A percentile compares a stretch with the other conserved stretches of the same genome.
phyloP scores from a whole-genome alignment of 1,140 invertebrate genomes.

The Oncopeltus fasciatus region DNA sequence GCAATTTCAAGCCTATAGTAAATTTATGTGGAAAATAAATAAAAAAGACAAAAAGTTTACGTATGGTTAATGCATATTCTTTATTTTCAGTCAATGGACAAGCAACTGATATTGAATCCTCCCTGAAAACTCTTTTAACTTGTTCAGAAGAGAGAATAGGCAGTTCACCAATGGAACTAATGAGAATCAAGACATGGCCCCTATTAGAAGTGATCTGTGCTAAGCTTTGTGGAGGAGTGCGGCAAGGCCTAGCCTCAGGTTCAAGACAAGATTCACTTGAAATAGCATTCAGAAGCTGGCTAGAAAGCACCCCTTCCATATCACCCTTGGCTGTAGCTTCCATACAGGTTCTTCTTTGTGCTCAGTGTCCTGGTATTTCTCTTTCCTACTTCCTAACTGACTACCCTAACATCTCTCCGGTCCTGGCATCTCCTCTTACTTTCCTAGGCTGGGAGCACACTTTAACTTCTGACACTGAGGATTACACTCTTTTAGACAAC shows the following conservation, averaged over 20 bases:
- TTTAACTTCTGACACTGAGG: background rate
- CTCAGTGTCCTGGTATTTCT: background rate
- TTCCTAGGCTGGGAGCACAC: background rate
- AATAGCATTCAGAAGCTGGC: background rate
- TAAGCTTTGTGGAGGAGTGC: constrained; percentile 18
- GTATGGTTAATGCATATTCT: no score
- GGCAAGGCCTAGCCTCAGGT: background rate
- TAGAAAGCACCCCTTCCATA: background rate
- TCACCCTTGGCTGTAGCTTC: background rate
- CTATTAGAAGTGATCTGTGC: constrained; percentile 31
- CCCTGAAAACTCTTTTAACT: background rate
- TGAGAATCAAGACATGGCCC: constrained; percentile 29
- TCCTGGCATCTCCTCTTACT: background rate
- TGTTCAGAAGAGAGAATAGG: no score
- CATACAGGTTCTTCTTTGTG: background rate
- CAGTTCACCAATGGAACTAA: background rate
- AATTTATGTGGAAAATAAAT: no score
- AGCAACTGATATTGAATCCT: background rate
- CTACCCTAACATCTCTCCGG: background rate
- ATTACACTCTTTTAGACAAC: background rate
- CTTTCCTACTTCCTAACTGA: background rate
- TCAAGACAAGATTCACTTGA: background rate
- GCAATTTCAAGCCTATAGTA: no score
- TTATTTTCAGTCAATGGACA: no score
- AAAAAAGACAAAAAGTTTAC: no score